Percentiles rank a stretch among this genome's conserved stretches.
These are phyloP conservation scores for Bucorvus abyssinicus DNA, from an alignment of 2,797 vertebrate genomes.

Conservation along the genomic window DNA sequence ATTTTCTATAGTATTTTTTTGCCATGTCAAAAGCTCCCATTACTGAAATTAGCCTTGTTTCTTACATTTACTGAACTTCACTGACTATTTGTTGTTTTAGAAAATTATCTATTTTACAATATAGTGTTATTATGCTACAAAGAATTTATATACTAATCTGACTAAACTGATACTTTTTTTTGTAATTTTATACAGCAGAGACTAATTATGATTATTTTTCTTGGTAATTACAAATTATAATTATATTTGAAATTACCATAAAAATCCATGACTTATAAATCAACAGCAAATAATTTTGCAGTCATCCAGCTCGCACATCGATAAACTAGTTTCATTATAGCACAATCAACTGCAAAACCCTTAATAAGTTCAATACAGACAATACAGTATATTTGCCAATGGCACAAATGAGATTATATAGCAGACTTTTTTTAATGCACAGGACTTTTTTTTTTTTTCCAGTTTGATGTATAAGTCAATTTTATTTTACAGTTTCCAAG, in stretches of 20 bases:
- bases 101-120: conserved; percentile 19
- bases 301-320: background rate
- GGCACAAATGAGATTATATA: conserved; percentile 41
- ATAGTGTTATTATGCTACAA: background rate
- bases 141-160: conserved; percentile 27
- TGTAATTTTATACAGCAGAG: background rate
- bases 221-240: conserved; percentile 55
- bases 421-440: background rate
- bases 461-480: conserved; percentile 5
- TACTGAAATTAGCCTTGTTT: background rate
- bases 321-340: conserved; percentile 55
- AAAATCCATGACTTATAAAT: conserved; percentile 55
- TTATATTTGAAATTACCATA: conserved; percentile 41
- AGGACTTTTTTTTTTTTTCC: background rate
- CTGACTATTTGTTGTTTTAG: background rate
- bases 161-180: background rate
- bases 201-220: conserved; percentile 56
- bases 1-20: background rate
- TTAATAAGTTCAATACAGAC: conserved; percentile 47
- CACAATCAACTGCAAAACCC: conserved; percentile 44
- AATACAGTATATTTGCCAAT: conserved; percentile 22
- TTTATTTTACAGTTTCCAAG: conserved; percentile 25
- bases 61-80: background rate
- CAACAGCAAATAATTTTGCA: conserved; percentile 49
- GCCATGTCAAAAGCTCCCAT: background rate